Evolutionary conservation across 2,113 vertebrate species (phyloP), one percentile per base, ranked within the genome.

Genomic region (Electrona antarctica): DNA sequence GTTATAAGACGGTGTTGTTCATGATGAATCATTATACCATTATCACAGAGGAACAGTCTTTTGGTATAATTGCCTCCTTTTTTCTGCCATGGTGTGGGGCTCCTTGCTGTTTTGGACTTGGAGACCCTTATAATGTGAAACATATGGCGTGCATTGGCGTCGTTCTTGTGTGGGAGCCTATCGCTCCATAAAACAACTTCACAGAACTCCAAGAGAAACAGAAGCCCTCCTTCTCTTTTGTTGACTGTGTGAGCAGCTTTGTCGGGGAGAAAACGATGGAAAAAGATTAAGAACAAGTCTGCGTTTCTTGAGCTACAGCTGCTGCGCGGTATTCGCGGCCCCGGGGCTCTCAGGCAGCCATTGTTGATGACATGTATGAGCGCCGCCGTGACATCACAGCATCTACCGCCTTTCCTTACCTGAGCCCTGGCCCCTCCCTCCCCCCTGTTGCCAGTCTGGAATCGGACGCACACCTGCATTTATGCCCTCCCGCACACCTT

Each of bases 121-220:
- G 74, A 74, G 79, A 82, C 67, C 73, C 78, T 81, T 79, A 49
- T 88, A 88, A 90, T 91, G 82, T 76, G 82, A 88, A 89, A 80
- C 89, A 91, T 73, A 88, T 88, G 85, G 77, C 21, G 21, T 21
- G 21, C 21, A 21, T 21, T 21, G 21, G 21, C 67, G 69, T 58
- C 73, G 62, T 73, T 79, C 59, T 72, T 72, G 21, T 72, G 21
- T 74, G 65, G 74, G 59, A 21, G 46, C 63, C 52, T 67, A 67
- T 65, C 50, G 54, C 63, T 59, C 28, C 46, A 52, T 21, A 41
- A n/a, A 72, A 11, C 12, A 29, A 10, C 9, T 69, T 54, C 58
- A 4, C 11, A 50, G 60, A 69, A 62, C 50, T 65, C 15, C 56
- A 58, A 73, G 45, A 80, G 41, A 59, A 73, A 46, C 9, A 11